phyloP scores from a whole-genome alignment of 1,140 invertebrate species.

The Hyposmocoma kahamanoa region DNA sequence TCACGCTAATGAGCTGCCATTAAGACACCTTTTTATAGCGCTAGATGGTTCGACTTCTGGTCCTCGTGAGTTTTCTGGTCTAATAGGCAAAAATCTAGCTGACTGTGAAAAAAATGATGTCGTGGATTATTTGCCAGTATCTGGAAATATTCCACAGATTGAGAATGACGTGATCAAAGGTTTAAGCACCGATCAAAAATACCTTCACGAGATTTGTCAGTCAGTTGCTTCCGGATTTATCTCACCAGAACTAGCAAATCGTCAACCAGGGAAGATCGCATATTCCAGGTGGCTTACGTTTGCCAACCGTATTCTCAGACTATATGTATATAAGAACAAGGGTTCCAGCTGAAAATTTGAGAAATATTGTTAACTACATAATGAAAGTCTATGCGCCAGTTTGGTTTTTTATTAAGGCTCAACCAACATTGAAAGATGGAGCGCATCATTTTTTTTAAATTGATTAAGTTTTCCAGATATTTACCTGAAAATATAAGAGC shows the following conservation, averaged over 20 bases:
- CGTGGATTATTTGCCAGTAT: no score
- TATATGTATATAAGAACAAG: constrained; percentile 28
- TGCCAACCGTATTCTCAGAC: constrained; percentile 34
- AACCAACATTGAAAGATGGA: constrained; percentile 30
- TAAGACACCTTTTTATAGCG: constrained; percentile 32
- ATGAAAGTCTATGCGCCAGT: constrained; percentile 41
- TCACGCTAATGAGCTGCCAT: constrained; percentile 15
- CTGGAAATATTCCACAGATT: constrained; percentile 10
- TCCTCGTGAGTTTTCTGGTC: constrained; percentile 23
- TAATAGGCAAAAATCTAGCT: constrained; percentile 23
- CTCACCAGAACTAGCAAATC: constrained; percentile 26
- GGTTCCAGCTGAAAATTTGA: constrained; percentile 24
- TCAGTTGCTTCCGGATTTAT: constrained; percentile 25
- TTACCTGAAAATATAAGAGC: constrained; percentile 18
- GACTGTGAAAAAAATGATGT: no score
- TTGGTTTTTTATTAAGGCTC: constrained; percentile 39
- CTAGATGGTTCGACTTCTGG: constrained; percentile 30
- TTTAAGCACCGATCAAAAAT: constrained; percentile 34
- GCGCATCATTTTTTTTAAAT: no score
- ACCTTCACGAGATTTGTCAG: constrained; percentile 26
- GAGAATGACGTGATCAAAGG: constrained; percentile 17
- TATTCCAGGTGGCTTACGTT: constrained; percentile 42
- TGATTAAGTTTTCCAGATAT: constrained; percentile 24
- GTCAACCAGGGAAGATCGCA: constrained; percentile 29
- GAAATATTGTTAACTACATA: constrained; percentile 17